Conservation (phyloP, 2,113 vertebrate species). For the Oxyura jamaicensis region DNA sequence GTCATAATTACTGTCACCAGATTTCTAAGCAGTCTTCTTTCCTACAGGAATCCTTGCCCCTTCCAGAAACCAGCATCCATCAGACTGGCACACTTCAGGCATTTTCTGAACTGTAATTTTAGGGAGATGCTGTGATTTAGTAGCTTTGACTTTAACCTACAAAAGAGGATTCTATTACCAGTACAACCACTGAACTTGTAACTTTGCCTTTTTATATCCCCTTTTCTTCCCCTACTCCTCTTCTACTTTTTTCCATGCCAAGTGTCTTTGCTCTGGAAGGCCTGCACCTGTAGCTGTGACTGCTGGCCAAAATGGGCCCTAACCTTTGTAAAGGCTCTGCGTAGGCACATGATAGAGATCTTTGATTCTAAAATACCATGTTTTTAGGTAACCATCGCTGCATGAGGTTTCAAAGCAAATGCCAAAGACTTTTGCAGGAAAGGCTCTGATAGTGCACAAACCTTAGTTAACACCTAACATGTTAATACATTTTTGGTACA, state of each 20-base stretch:
- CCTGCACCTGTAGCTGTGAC: background rate
- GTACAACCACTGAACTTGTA: background rate
- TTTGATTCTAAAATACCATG: background rate
- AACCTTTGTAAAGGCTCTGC: background rate
- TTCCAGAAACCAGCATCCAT: background rate
- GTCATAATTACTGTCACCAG: background rate
- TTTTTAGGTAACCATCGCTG: background rate
- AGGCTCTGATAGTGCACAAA: background rate
- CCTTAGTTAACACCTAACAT: background rate
- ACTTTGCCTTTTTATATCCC: background rate
- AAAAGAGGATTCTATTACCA: background rate
- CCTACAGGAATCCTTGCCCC: background rate
- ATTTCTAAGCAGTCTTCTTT: background rate
- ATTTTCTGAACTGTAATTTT: background rate
- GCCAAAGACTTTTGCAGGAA: background rate
- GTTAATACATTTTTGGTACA: background rate
- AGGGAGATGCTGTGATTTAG: background rate
- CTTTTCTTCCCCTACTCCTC: background rate
- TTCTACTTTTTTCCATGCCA: background rate
- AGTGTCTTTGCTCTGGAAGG: background rate
- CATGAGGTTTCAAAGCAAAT: background rate
- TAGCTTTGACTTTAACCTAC: background rate
- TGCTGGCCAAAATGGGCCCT: rapidly evolving
- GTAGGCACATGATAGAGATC: background rate
- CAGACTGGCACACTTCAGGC: background rate